Evolutionary conservation across 2,113 vertebrate species (phyloP), one percentile per base, ranked within the genome.

Genomic region (Burhinus oedicnemus): DNA sequence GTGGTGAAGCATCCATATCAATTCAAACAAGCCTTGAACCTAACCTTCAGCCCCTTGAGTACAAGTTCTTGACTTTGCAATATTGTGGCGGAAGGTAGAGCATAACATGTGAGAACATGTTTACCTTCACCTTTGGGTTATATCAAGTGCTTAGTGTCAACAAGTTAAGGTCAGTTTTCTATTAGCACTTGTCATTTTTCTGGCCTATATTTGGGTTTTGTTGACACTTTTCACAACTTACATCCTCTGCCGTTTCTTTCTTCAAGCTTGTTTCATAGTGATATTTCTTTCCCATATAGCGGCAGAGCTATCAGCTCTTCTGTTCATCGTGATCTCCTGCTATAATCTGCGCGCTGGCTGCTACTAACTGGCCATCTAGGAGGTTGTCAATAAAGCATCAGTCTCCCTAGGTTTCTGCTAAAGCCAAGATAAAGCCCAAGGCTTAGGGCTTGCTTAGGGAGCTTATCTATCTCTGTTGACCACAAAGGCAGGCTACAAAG

Each of bases 171-270:
- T 64, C 23, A 49, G 9, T 18, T 70, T 70, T 71, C 30, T 51
- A 3, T 22, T 26, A 65, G n/a, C 0, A 0, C 9, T 38, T 34
- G 17, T 34, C 2, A 20, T 11, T 58, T 79, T 79, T 36, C 26
- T 64, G 30, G 17, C 26, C 21, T 78, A 36, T 58, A 32, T 79
- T 44, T 65, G 18, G 25, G 13, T 2, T 64, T 84, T 64, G 9
- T 23, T 51, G 51, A 42, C 44, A 51, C 4, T 65, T 79, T 38
- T 58, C 36, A 15, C 14, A 64, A 12, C 30, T 83, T 55, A 70
- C 5, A 55, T 40, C 16, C 21, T n/a, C 20, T 77, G n/a, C 17
- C 42, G 54, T 42, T 42, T 64, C 47, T 55, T 51, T 71, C 26
- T n/a, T 49, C n/a, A 27, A 49, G 42, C 21, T 78, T 84, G 21